Percentiles rank a stretch among this genome's conserved stretches.
These are phyloP conservation scores for Sceliomorpha sp. DNA, from an alignment of 2,888 invertebrate species.

Conservation along the genomic window DNA sequence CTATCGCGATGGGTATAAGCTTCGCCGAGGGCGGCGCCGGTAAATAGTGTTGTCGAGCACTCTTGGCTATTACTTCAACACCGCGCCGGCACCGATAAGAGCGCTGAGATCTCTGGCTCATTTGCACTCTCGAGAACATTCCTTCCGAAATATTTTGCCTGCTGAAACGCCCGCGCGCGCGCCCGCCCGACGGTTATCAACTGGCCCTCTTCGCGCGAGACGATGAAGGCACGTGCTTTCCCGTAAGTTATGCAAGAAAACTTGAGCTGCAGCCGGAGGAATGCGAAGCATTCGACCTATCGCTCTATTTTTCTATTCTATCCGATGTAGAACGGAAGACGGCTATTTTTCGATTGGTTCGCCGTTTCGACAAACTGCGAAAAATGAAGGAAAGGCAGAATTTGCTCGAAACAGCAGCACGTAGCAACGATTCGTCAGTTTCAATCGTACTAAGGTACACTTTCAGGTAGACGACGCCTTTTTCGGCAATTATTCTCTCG, in stretches of 20 bases:
- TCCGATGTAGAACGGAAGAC: no score
- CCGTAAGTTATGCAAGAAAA: slow-evolving; percentile 41
- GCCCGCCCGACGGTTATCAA: slow-evolving; percentile 43
- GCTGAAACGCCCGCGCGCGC: slow-evolving; percentile 29
- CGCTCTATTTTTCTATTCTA: slow-evolving; percentile 3
- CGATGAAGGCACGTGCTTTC: slow-evolving; percentile 3
- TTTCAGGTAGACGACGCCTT: no score
- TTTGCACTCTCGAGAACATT: slow-evolving; percentile 37
- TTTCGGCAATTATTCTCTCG: no score
- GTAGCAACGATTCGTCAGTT: no score
- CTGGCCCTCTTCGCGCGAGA: slow-evolving; percentile 32
- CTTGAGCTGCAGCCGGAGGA: slow-evolving; percentile 26
- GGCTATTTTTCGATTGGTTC: no score
- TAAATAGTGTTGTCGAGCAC: slow-evolving; percentile 33
- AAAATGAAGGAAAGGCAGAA: no score
- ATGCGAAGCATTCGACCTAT: slow-evolving; percentile 29
- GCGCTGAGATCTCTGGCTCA: slow-evolving; percentile 19
- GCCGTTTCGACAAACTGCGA: no score
- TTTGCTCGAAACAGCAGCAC: no score
- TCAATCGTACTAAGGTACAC: no score
- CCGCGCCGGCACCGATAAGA: slow-evolving; percentile 16
- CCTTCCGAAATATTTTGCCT: slow-evolving; percentile 41
- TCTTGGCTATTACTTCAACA: slow-evolving; percentile 28
- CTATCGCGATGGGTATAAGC: slow-evolving; percentile 21
- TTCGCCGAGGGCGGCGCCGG: slow-evolving; percentile 5